Percentiles rank a stretch among this genome's conserved stretches.
These are phyloP conservation scores for Mormyrops attenuatus DNA, from an alignment of 2,797 vertebrate species.

Conservation along the genomic window DNA sequence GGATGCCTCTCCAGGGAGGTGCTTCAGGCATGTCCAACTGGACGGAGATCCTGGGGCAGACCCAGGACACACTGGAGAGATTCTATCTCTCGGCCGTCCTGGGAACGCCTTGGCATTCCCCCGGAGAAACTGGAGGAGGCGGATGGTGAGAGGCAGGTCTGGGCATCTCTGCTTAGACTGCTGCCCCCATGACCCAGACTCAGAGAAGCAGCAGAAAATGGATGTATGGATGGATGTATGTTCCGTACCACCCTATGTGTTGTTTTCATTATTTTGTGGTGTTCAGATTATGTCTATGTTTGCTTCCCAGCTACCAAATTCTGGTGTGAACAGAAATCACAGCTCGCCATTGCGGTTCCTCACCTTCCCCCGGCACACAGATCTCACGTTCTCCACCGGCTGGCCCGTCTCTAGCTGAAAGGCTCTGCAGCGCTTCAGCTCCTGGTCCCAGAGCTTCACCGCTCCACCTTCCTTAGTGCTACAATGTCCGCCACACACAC, in stretches of 20 bases:
- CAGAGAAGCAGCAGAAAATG: no score
- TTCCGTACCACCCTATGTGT: no score
- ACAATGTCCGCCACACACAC: slow-evolving; percentile 15
- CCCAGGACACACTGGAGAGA: neutral
- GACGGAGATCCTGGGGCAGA: neutral
- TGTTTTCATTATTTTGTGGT: no score
- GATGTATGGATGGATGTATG: no score
- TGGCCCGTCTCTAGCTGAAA: slow-evolving; percentile 94
- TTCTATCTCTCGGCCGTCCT: neutral
- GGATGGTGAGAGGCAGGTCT: no score
- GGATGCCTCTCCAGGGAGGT: neutral
- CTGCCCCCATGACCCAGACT: no score
- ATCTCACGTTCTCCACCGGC: slow-evolving; percentile 82
- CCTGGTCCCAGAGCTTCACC: slow-evolving; percentile 95
- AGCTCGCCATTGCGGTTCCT: neutral
- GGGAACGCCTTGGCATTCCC: neutral
- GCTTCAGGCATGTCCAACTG: neutral
- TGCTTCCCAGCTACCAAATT: no score
- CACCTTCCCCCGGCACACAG: slow-evolving; percentile 91
- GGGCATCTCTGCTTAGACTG: neutral
- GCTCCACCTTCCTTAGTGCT: slow-evolving; percentile 96
- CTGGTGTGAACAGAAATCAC: neutral
- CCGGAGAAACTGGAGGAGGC: neutral
- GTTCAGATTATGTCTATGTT: no score
- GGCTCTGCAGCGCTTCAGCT: slow-evolving; percentile 93